Evolutionary conservation across 1,140 invertebrate genomes (phyloP).

Genomic region (Gonatopus flavifemur): DNA sequence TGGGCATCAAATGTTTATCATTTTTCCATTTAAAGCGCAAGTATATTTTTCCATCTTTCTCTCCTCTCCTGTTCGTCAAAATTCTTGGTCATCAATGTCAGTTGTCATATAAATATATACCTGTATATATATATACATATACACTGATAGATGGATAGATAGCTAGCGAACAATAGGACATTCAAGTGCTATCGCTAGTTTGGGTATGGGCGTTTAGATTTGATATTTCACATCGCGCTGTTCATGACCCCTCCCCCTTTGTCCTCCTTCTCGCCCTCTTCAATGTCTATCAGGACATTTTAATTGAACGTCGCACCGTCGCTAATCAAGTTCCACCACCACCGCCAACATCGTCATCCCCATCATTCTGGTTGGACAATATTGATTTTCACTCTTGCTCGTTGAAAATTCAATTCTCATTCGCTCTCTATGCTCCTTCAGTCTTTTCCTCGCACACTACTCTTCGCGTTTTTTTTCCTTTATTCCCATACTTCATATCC

Average conservation of each 20-base stretch:
- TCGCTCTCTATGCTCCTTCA: neutral
- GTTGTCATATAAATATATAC: neutral
- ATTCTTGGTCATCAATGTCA: no score
- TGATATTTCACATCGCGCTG: slow-evolving; percentile 23
- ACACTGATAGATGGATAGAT: no score
- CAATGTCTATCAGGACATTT: slow-evolving; percentile 24
- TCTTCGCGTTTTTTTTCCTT: neutral
- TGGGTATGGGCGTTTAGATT: slow-evolving; percentile 15
- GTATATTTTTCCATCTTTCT: no score
- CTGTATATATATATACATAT: neutral
- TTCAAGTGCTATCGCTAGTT: no score
- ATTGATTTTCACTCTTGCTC: slow-evolving; percentile 32
- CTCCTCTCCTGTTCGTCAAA: no score
- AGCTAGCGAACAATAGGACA: no score
- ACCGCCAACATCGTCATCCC: no score
- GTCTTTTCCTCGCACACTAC: neutral
- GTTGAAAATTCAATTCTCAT: slow-evolving; percentile 30
- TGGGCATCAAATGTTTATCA: no score
- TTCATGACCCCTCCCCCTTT: slow-evolving; percentile 3
- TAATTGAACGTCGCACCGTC: slow-evolving; percentile 33
- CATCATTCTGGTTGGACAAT: slow-evolving; percentile 34
- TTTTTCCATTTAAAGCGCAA: no score
- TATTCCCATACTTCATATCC: neutral
- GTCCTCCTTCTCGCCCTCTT: no score
- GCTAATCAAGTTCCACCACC: slow-evolving; percentile 33